These are phyloP conservation scores for Trematocara stigmaticum DNA, from an alignment of 2,113 vertebrate genomes.

Conservation along the genomic window DNA sequence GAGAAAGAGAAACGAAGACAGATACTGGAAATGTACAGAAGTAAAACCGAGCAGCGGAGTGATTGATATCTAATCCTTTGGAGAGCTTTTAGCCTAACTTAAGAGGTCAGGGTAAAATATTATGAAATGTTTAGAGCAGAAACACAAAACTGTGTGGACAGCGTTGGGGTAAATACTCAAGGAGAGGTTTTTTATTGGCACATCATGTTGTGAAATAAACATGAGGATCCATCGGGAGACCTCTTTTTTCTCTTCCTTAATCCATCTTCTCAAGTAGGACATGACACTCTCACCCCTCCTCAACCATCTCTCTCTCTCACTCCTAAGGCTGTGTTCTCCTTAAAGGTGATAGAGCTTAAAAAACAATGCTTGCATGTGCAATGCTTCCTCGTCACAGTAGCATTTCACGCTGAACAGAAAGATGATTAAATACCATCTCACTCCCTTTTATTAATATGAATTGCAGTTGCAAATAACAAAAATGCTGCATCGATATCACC, in stretches of 20 bases:
- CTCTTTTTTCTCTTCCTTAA: conserved; percentile 48
- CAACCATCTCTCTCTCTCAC: background rate
- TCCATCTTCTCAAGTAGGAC: conserved; percentile 61
- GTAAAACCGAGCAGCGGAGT: conserved; percentile 10
- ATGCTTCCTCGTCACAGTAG: background rate
- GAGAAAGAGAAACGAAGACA: conserved; percentile 29
- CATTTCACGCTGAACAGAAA: background rate
- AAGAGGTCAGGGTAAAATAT: conserved; percentile 29
- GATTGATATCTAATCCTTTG: conserved; percentile 22
- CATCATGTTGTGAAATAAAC: conserved; percentile 55
- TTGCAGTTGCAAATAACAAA: background rate
- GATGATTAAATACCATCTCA: background rate
- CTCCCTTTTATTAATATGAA: background rate
- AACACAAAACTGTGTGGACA: background rate
- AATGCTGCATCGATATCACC: background rate
- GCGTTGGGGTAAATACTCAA: conserved; percentile 28
- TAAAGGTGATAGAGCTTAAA: background rate
- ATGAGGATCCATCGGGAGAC: conserved; percentile 48
- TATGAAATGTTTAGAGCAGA: conserved; percentile 9
- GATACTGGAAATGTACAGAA: conserved; percentile 36
- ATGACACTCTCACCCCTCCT: background rate
- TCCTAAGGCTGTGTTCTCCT: background rate
- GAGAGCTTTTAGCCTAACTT: conserved; percentile 35
- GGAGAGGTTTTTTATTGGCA: conserved; percentile 52
- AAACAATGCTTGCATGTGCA: background rate